phyloP scores from a whole-genome alignment of 2,888 invertebrate genomes.

The Orchesella flavescens region DNA sequence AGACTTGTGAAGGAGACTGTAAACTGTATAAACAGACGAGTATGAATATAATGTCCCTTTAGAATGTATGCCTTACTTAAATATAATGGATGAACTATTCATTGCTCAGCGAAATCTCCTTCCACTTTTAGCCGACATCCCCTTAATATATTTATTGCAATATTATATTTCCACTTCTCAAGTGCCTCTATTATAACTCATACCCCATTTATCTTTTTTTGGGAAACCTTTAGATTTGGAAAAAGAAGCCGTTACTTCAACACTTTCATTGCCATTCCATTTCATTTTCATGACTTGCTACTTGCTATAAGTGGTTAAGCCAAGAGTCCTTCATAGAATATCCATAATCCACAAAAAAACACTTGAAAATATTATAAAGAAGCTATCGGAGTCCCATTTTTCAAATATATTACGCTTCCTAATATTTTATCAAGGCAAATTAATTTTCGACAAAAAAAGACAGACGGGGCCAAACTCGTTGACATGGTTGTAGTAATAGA shows the following conservation, averaged over 20 bases:
- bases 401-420: slow-evolving; percentile 54
- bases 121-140: slow-evolving; percentile 29
- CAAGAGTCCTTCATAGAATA: background rate
- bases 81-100: slow-evolving; percentile 52
- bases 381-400: slow-evolving; percentile 59
- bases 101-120: slow-evolving; percentile 52
- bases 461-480: slow-evolving; percentile 56
- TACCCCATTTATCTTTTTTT: slow-evolving; percentile 59
- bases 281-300: slow-evolving; percentile 41
- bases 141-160: slow-evolving; percentile 57
- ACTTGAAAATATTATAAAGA: slow-evolving; percentile 41
- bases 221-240: slow-evolving; percentile 35
- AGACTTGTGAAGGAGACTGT: too few species aligned
- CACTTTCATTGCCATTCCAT: slow-evolving; percentile 48
- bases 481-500: slow-evolving; percentile 49
- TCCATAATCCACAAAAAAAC: slow-evolving; percentile 20
- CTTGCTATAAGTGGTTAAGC: slow-evolving; percentile 42
- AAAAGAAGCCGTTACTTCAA: slow-evolving; percentile 49
- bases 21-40: too few species aligned
- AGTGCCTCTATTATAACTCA: slow-evolving; percentile 53
- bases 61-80: too few species aligned
- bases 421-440: slow-evolving; percentile 63
- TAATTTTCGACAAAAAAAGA: slow-evolving; percentile 58
- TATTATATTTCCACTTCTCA: slow-evolving; percentile 54
- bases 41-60: too few species aligned